These are phyloP conservation scores for Coptodon bakossiorum DNA, from an alignment of 2,113 vertebrate genomes.

Conservation along the genomic window DNA sequence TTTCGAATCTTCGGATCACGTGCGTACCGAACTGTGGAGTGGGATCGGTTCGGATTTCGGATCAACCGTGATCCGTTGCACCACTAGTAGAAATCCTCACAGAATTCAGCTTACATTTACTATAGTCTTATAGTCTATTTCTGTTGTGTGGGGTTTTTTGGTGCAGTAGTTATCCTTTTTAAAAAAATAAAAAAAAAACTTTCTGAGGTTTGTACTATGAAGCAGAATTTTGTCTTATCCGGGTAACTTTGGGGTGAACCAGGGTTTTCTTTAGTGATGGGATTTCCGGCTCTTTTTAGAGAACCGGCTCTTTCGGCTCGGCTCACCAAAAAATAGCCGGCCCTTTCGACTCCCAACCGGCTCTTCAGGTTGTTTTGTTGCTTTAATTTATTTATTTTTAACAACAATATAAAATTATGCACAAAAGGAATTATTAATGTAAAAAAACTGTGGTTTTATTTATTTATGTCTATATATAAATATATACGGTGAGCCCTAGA, in stretches of 20 bases:
- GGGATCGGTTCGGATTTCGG: too few species aligned
- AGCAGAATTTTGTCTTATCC: background rate
- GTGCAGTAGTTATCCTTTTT: background rate
- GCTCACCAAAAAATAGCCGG: background rate
- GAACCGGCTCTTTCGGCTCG: background rate
- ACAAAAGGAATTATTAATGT: background rate
- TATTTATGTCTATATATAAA: background rate
- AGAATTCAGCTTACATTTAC: too few species aligned
- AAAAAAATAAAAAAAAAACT: too few species aligned
- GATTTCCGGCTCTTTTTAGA: background rate
- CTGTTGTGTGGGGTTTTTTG: accelerated
- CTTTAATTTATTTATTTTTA: background rate
- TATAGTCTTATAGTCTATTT: too few species aligned
- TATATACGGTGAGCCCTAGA: background rate
- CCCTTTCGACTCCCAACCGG: accelerated
- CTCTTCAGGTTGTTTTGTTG: background rate
- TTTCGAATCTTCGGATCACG: too few species aligned
- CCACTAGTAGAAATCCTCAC: too few species aligned
- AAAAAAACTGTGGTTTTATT: accelerated
- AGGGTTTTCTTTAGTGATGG: background rate
- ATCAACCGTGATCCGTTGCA: too few species aligned
- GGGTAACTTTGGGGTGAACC: background rate
- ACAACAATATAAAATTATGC: background rate
- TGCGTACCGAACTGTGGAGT: too few species aligned
- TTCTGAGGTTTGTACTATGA: background rate